Base-by-base conservation (phyloP, 2,797 vertebrate species). In the Coendou prehensilis region DNA sequence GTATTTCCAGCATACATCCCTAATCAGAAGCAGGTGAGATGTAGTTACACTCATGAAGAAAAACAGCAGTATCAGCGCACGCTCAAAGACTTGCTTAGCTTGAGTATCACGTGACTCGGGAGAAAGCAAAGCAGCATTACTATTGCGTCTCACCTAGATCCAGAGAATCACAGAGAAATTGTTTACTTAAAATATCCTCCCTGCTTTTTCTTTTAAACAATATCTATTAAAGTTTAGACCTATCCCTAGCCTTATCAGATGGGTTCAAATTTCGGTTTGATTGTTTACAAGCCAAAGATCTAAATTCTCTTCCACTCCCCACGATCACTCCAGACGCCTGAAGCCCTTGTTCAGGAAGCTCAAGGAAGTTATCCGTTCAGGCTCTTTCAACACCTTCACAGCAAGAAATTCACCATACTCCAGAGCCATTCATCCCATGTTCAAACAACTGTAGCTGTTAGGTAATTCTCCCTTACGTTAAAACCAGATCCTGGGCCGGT, bases 291-390 rank as follows among this genome's bases (percentile, higher is more conserved):
- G 89, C 18, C 30, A 80, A 88, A 95, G 71, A 90, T 87, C 93
- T 96, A 90, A 97, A 87, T 93, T 96, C 89, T 89, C 63, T n/a
- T 95, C 56, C 20, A 85, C 85, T 86, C 89, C 81, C 50, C 6
- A 1, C 50, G 78, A 93, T 87, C 87, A 89, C 41, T 92, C 52
- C 69, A n/a, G 64, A 76, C 13, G 69, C 41, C 87, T 67, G 83
- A 93, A 93, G 73, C 37, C 50, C 69, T 64, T 52, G 7, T 87
- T 92, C 45, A 63, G 91, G 33, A 71, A 73, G 54, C 63, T 97
- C 56, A 63, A 92, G 86, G 63, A 87, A 30, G 64, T 64, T 91
- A 88, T 64, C n/a, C 30, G 56, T 20, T 47, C 54, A 79, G 59
- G 30, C 54, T 91, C 61, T 83, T 83, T 87, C 80, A 94, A 69